Base-by-base conservation (phyloP, 2,797 vertebrate species). In the Semaprochilodus insignis region DNA sequence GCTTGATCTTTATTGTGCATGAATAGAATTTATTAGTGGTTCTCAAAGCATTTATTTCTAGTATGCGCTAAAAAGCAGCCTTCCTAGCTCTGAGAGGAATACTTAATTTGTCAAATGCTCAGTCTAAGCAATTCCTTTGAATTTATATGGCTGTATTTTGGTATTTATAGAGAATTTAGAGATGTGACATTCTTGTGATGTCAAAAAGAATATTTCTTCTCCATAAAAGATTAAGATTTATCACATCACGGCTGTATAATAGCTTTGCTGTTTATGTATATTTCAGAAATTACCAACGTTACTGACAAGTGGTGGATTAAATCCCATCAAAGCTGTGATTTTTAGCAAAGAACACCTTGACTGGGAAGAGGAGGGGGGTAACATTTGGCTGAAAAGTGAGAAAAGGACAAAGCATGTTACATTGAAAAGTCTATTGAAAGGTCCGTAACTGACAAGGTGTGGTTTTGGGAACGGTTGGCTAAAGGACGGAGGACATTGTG, bases 381-480 rank as follows among this genome's bases (percentile, higher is more conserved):
- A 25, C 63, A 36, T 31, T 34, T 36, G 57, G 25, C 34, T 70
- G 67, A 69, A 85, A 86, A 74, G 51, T 82, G 73, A 83, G 74
- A 77, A 80, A 85, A 69, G 83, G 85, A 80, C 25, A 81, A 83
- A 69, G 86, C 73, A 86, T 81, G 88, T 85, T 69, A 77, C 52
- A 21, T 27, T 36, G 78, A 71, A 74, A 84, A 78, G 81, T 65
- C 63, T 81, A 70, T 82, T 27, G 74, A 72, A 80, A 72, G 62
- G 59, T 71, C 73, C 70, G 6, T 59, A 78, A 14, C 21, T 77
- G 62, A 84, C 54, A 19, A 31, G 25, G 65, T 19, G 8, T 63
- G 77, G 80, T 84, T 88, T 83, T 44, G 84, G 90, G 86, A 27
- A 63, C 59, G 91, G 87, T 78, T 87, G 88, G 78, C 87, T 75